These are phyloP conservation scores for Gopherus flavomarginatus DNA, from an alignment of 2,113 vertebrate species.

Conservation along the genomic window DNA sequence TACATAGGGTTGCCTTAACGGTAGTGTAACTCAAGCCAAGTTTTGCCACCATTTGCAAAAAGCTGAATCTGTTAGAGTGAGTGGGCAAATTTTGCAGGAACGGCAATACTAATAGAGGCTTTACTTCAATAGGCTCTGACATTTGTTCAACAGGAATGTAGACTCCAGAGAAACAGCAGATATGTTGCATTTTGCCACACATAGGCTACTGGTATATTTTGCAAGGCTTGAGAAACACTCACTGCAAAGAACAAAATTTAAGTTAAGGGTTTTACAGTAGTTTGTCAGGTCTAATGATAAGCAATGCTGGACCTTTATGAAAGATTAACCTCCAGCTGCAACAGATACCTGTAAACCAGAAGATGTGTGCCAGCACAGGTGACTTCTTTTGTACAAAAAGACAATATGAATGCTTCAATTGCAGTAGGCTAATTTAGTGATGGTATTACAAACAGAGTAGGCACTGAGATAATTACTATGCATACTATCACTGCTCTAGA, in stretches of 20 bases:
- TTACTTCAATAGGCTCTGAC: neutral
- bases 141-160: neutral
- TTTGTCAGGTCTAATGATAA: neutral
- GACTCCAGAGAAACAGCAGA: neutral
- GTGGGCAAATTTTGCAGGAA: neutral
- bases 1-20: neutral
- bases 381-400: neutral
- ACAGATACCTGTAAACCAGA: constrained; percentile 8
- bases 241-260: neutral
- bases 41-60: neutral
- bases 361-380: neutral
- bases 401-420: neutral
- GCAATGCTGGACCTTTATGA: neutral
- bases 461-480: neutral
- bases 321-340: neutral
- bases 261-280: constrained; percentile 46
- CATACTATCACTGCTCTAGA: neutral
- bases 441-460: neutral
- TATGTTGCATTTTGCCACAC: neutral
- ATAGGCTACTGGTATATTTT: neutral
- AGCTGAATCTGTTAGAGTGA: neutral
- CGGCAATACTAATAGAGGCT: neutral
- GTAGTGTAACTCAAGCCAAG: neutral
- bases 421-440: neutral
- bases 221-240: neutral